Evolutionary conservation across 2,888 invertebrate genomes (phyloP).

Genomic region (Panzeria rudis): DNA sequence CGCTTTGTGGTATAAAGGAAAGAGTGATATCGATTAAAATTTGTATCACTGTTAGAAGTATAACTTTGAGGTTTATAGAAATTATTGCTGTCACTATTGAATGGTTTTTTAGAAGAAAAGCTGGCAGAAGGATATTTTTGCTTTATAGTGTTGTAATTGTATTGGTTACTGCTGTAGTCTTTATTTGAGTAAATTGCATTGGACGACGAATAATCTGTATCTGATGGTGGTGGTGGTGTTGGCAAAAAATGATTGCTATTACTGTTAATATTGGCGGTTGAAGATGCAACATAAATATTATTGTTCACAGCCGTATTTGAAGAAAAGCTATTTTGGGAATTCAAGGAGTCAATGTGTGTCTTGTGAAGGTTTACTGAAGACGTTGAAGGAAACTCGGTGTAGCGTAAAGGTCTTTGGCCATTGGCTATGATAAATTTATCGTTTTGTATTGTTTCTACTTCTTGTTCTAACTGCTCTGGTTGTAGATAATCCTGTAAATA

Average conservation of each 20-base stretch:
- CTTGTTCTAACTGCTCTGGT: neutral
- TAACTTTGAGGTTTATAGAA: slow-evolving; percentile 40
- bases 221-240: slow-evolving; percentile 40
- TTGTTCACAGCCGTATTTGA: slow-evolving; percentile 58
- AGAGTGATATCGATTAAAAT: slow-evolving; percentile 74
- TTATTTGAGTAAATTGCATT: slow-evolving; percentile 42
- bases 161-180: slow-evolving; percentile 32
- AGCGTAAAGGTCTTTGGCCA: slow-evolving; percentile 69
- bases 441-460: slow-evolving; percentile 46
- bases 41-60: neutral
- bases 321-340: slow-evolving; percentile 45
- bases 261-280: neutral
- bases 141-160: slow-evolving; percentile 27
- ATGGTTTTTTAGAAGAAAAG: neutral
- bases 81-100: slow-evolving; percentile 14
- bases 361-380: slow-evolving; percentile 24
- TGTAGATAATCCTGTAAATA: slow-evolving; percentile 58
- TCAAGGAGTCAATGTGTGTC: slow-evolving; percentile 35
- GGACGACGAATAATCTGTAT: slow-evolving; percentile 8
- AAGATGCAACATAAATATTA: slow-evolving; percentile 60
- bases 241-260: slow-evolving; percentile 57
- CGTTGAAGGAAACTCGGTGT: slow-evolving; percentile 4
- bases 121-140: slow-evolving; percentile 14
- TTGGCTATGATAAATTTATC: slow-evolving; percentile 76
- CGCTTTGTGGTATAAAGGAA: slow-evolving; percentile 58